phyloP scores from a whole-genome alignment of 2,797 vertebrate genomes.

The Microchirus variegatus region DNA sequence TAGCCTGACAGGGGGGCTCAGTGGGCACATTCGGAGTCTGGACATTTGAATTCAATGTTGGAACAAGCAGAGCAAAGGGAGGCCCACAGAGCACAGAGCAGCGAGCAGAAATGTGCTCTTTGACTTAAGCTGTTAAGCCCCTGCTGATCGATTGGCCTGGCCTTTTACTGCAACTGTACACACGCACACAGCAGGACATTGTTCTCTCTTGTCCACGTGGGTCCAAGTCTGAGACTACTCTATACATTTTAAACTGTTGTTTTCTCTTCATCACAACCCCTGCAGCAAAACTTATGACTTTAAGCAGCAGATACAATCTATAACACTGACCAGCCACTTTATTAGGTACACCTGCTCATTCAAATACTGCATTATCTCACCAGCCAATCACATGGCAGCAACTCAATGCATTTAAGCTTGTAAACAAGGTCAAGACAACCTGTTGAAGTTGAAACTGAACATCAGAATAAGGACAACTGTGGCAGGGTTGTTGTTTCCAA shows the following conservation, averaged over 20 bases:
- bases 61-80: slow-evolving; percentile 20
- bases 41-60: slow-evolving; percentile 43
- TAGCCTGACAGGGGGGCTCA: slow-evolving; percentile 5
- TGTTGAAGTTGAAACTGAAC: too few species aligned
- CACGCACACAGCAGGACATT: slow-evolving; percentile 17
- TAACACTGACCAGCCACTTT: too few species aligned
- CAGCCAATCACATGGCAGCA: too few species aligned
- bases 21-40: not conserved
- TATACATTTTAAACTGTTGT: not conserved
- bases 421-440: too few species aligned
- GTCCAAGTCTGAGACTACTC: not conserved
- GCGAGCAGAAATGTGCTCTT: slow-evolving; percentile 54
- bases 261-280: not conserved
- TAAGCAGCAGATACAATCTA: too few species aligned
- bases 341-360: too few species aligned
- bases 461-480: too few species aligned
- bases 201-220: not conserved
- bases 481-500: too few species aligned
- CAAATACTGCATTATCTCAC: too few species aligned
- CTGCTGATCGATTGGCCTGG: slow-evolving; percentile 65
- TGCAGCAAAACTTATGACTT: too few species aligned
- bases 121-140: slow-evolving; percentile 66
- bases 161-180: slow-evolving; percentile 55
- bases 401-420: too few species aligned
- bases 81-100: slow-evolving; percentile 36